A percentile compares a stretch with the other conserved stretches of the same genome.
Evolutionary conservation across 2,888 invertebrate species (phyloP).

Genomic region (Microchrysa polita): DNA sequence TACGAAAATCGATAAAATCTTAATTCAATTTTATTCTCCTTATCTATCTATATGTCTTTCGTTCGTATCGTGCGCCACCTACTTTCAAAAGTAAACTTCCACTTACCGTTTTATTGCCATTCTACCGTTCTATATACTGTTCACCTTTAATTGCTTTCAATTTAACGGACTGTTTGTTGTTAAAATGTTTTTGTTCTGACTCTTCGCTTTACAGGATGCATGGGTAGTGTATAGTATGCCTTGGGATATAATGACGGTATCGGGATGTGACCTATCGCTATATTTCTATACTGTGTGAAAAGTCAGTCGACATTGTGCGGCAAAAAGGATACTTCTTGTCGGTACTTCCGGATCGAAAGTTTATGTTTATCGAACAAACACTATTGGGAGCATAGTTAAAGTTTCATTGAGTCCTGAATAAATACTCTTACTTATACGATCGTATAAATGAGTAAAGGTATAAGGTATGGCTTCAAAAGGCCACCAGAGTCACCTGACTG

Average conservation of each 20-base stretch:
- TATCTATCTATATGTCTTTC: neutral
- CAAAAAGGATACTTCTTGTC: neutral
- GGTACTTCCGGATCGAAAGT: neutral
- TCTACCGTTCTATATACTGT: neutral
- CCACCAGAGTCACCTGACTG: too few relatives aligned
- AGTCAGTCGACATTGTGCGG: too few relatives aligned
- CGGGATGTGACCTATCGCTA: too few relatives aligned
- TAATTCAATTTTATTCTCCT: constrained; percentile 22
- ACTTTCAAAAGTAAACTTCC: neutral
- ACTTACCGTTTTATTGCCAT: neutral
- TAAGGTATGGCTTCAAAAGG: too few relatives aligned
- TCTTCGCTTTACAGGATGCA: too few relatives aligned
- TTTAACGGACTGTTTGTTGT: constrained; percentile 18
- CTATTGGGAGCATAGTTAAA: neutral
- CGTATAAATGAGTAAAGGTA: too few relatives aligned
- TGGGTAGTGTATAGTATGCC: too few relatives aligned
- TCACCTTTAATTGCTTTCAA: constrained; percentile 18
- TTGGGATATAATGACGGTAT: too few relatives aligned
- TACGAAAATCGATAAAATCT: neutral
- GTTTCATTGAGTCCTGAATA: neutral
- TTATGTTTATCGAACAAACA: constrained; percentile 4
- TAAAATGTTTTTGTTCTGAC: neutral
- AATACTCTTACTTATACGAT: too few relatives aligned
- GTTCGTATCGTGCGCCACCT: neutral
- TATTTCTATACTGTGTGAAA: too few relatives aligned